These are phyloP conservation scores for Trachymyrmex cornetzi DNA, from an alignment of 1,140 invertebrate species.

Conservation along the genomic window DNA sequence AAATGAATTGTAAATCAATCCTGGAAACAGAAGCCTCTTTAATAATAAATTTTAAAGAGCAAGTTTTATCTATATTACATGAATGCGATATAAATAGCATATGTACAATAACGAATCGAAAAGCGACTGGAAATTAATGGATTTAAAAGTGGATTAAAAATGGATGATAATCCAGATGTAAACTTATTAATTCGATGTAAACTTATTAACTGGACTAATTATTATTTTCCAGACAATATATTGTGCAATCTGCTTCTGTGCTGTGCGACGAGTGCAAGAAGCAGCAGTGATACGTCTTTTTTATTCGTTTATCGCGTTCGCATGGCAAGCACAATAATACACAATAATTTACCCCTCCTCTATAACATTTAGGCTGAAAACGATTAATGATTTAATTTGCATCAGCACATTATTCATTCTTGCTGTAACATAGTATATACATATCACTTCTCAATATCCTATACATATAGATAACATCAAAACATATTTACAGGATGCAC, in stretches of 20 bases:
- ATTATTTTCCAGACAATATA: slow-evolving; percentile 15
- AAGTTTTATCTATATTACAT: slow-evolving; percentile 1
- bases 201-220: slow-evolving; percentile 4
- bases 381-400: slow-evolving; percentile 35
- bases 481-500: slow-evolving; percentile 25
- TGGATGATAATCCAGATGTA: neutral
- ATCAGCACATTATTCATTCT: slow-evolving; percentile 40
- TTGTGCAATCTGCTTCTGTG: slow-evolving; percentile 39
- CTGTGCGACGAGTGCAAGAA: slow-evolving; percentile 71
- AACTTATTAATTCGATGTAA: slow-evolving; percentile 9
- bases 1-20: slow-evolving; percentile 39
- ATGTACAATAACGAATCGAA: slow-evolving; percentile 2
- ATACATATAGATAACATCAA: slow-evolving; percentile 41
- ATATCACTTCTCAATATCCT: neutral
- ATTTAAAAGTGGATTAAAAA: neutral
- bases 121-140: neutral
- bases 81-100: neutral
- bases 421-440: slow-evolving; percentile 9
- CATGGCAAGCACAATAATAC: slow-evolving; percentile 34
- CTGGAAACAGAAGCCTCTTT: neutral
- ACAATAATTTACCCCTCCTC: slow-evolving; percentile 15
- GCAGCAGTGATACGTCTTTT: slow-evolving; percentile 63
- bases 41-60: neutral
- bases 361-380: slow-evolving; percentile 51
- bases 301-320: slow-evolving; percentile 24